phyloP scores from a whole-genome alignment of 2,888 invertebrate species.

The Tiphia femorata region DNA sequence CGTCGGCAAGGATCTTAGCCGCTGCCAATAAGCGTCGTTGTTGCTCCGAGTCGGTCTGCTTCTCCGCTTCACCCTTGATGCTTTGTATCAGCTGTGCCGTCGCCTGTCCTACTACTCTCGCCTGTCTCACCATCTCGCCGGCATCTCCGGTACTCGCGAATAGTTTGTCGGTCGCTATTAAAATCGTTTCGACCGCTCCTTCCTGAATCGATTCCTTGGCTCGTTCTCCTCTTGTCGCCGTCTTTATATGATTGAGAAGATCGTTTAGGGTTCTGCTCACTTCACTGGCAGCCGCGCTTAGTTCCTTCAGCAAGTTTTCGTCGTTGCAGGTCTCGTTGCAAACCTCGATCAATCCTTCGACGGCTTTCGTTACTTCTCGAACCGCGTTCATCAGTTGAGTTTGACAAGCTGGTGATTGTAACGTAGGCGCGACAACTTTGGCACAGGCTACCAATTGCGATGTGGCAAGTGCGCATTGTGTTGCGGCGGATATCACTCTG shows the following conservation, averaged over 20 bases:
- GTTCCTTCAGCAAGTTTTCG: constrained; percentile 77
- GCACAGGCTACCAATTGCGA: constrained; percentile 98
- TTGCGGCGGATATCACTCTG: constrained; percentile 94
- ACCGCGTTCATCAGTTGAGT: constrained; percentile 94
- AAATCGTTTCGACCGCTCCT: constrained; percentile 89
- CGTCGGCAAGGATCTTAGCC: constrained; percentile 94
- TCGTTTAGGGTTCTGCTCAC: constrained; percentile 91
- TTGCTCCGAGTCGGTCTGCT: constrained; percentile 87
- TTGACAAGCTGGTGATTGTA: constrained; percentile 86
- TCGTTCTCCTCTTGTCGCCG: constrained; percentile 75
- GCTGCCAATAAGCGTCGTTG: constrained; percentile 92
- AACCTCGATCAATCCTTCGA: constrained; percentile 87
- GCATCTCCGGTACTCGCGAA: constrained; percentile 88
- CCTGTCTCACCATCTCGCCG: constrained; percentile 95
- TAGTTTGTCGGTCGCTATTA: constrained; percentile 89
- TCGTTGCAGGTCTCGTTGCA: constrained; percentile 82
- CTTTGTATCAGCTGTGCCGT: constrained; percentile 94
- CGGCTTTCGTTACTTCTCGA: constrained; percentile 91
- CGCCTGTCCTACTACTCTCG: constrained; percentile 91
- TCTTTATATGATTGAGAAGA: constrained; percentile 89
- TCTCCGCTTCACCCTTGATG: constrained; percentile 95
- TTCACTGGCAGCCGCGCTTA: constrained; percentile 87
- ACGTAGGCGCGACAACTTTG: constrained; percentile 90
- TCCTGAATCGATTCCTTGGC: constrained; percentile 77
- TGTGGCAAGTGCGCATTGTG: constrained; percentile 96